These are phyloP conservation scores for Eolophus roseicapilla DNA, from an alignment of 2,113 vertebrate species.

Conservation along the genomic window DNA sequence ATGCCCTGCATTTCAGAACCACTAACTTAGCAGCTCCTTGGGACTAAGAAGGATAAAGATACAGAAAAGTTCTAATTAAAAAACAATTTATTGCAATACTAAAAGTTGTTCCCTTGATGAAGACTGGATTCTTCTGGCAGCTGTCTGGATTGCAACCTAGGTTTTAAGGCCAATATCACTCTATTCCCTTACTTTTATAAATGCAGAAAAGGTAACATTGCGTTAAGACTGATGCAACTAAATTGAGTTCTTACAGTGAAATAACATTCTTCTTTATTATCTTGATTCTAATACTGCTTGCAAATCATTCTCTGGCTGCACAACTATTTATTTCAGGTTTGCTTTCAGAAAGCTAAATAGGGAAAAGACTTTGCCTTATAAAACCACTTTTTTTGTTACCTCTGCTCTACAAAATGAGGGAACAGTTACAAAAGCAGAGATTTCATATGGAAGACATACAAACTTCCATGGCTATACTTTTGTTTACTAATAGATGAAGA, in stretches of 20 bases:
- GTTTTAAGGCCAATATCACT: background rate
- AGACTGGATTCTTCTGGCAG: background rate
- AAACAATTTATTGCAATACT: background rate
- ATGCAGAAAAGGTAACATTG: background rate
- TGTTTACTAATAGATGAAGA: background rate
- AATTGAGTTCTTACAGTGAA: background rate
- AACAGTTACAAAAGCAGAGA: background rate
- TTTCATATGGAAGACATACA: background rate
- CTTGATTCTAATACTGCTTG: constrained; percentile 11
- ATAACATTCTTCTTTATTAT: constrained; percentile 9
- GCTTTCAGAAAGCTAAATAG: background rate
- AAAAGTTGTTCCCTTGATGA: background rate
- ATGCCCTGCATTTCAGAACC: background rate
- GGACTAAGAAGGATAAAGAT: background rate
- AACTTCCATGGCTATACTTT: background rate
- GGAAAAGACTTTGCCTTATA: background rate
- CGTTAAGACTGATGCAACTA: background rate
- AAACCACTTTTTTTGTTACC: background rate
- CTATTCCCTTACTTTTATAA: background rate
- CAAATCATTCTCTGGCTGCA: background rate
- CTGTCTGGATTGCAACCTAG: background rate
- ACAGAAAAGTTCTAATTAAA: background rate
- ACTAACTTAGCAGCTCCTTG: background rate
- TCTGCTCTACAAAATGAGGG: background rate
- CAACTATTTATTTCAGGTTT: constrained; percentile 15